phyloP scores from a whole-genome alignment of 2,113 vertebrate genomes.

The Oryzias woworae region DNA sequence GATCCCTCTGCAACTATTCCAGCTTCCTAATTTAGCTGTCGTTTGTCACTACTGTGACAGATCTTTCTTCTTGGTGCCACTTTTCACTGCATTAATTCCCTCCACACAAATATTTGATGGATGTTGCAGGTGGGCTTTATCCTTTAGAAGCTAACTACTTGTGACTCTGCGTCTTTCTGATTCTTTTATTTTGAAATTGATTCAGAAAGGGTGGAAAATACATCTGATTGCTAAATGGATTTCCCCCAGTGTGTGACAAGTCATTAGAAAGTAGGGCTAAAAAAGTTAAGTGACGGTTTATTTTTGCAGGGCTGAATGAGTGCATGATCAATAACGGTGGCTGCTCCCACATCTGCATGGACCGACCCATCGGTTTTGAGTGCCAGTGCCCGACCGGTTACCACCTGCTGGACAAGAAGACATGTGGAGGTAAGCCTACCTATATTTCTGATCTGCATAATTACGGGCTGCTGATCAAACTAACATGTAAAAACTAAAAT shows the following conservation, averaged over 20 bases:
- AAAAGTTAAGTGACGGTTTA: background rate
- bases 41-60: slow-evolving; percentile 9
- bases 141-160: background rate
- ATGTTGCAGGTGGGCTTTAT: background rate
- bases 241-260: background rate
- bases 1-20: slow-evolving; percentile 3
- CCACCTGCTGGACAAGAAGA: slow-evolving; percentile 94
- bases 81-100: slow-evolving; percentile 30
- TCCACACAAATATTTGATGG: slow-evolving; percentile 33
- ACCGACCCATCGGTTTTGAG: slow-evolving; percentile 91
- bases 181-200: background rate
- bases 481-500: background rate
- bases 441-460: background rate
- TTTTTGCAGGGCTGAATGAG: slow-evolving; percentile 74
- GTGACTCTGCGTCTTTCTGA: slow-evolving; percentile 25
- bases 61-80: slow-evolving; percentile 28
- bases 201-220: too few relatives aligned
- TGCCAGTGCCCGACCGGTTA: slow-evolving; percentile 92
- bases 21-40: slow-evolving; percentile 30
- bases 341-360: slow-evolving; percentile 94
- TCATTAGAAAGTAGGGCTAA: background rate
- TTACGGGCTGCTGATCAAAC: slow-evolving; percentile 1
- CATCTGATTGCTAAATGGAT: background rate
- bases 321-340: slow-evolving; percentile 93
- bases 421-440: slow-evolving; percentile 88